These are phyloP conservation scores for Drosophila suboccidentalis DNA, from an alignment of 2,888 invertebrate genomes.

Conservation along the genomic window DNA sequence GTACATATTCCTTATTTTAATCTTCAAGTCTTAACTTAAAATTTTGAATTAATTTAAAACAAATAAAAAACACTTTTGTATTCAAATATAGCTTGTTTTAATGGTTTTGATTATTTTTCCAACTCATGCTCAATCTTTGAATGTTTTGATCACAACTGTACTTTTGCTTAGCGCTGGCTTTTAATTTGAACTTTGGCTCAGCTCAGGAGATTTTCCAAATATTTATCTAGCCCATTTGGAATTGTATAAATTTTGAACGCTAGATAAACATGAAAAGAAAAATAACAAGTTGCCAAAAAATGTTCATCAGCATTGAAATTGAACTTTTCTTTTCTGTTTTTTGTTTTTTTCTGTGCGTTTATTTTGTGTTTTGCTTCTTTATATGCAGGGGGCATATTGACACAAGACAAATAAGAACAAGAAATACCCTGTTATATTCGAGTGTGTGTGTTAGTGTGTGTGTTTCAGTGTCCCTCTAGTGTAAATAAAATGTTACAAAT, in stretches of 20 bases:
- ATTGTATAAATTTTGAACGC: slow-evolving; percentile 68
- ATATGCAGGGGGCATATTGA: slow-evolving; percentile 75
- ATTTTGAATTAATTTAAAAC: too few relatives aligned
- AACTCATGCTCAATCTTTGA: not conserved
- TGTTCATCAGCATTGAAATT: slow-evolving; percentile 74
- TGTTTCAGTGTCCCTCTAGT: slow-evolving; percentile 50
- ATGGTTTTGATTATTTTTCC: not conserved
- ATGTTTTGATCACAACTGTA: slow-evolving; percentile 18
- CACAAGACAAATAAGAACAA: slow-evolving; percentile 69
- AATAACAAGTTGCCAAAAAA: slow-evolving; percentile 50
- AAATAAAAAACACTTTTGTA: too few relatives aligned
- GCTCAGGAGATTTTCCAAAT: slow-evolving; percentile 39
- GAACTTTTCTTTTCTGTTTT: slow-evolving; percentile 34
- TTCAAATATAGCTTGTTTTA: not conserved
- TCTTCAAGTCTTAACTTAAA: too few relatives aligned
- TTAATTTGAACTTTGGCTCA: not conserved
- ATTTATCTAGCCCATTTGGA: slow-evolving; percentile 71
- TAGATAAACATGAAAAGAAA: slow-evolving; percentile 71
- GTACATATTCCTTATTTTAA: too few relatives aligned
- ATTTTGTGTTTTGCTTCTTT: slow-evolving; percentile 54
- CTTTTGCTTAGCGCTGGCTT: not conserved
- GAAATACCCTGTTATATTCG: slow-evolving; percentile 9
- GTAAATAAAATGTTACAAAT: slow-evolving; percentile 79
- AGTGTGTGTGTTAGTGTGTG: slow-evolving; percentile 27
- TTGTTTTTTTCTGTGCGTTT: not conserved